These are phyloP conservation scores for Tenebrosternarchus preto DNA, from an alignment of 2,113 vertebrate species.

Conservation along the genomic window DNA sequence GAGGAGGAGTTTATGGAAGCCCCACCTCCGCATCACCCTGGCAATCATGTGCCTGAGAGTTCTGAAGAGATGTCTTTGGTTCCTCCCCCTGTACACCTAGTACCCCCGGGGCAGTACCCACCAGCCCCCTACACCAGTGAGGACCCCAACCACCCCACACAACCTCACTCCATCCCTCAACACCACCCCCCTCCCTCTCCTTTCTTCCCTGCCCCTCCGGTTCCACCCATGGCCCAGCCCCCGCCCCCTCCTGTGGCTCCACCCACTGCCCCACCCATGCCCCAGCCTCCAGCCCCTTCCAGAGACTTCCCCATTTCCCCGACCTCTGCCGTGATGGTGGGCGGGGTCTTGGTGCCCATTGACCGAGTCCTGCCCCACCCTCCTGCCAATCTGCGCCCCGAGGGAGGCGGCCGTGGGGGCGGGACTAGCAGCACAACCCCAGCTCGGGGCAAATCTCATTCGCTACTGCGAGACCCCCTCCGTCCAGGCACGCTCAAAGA, in stretches of 20 bases:
- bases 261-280: constrained; percentile 55
- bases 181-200: constrained; percentile 64
- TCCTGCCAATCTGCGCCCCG: constrained; percentile 56
- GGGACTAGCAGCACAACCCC: constrained; percentile 58
- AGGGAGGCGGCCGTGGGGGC: constrained; percentile 50
- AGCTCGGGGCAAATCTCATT: constrained; percentile 58
- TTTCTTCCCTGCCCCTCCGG: constrained; percentile 54
- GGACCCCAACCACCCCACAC: constrained; percentile 47
- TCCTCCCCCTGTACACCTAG: constrained; percentile 60
- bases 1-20: constrained; percentile 76
- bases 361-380: constrained; percentile 65
- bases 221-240: constrained; percentile 60
- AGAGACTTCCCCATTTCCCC: constrained; percentile 62
- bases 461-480: constrained; percentile 61
- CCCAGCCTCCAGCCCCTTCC: constrained; percentile 67
- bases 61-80: constrained; percentile 62
- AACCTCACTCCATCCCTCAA: constrained; percentile 66
- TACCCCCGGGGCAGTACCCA: constrained; percentile 67
- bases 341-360: constrained; percentile 71
- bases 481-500: constrained; percentile 86
- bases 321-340: constrained; percentile 74
- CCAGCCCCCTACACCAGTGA: constrained; percentile 59
- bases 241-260: constrained; percentile 61
- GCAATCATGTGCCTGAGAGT: constrained; percentile 65
- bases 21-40: constrained; percentile 62